Conservation (phyloP, 2,888 invertebrate species). For the Pediacus dermestoides region DNA sequence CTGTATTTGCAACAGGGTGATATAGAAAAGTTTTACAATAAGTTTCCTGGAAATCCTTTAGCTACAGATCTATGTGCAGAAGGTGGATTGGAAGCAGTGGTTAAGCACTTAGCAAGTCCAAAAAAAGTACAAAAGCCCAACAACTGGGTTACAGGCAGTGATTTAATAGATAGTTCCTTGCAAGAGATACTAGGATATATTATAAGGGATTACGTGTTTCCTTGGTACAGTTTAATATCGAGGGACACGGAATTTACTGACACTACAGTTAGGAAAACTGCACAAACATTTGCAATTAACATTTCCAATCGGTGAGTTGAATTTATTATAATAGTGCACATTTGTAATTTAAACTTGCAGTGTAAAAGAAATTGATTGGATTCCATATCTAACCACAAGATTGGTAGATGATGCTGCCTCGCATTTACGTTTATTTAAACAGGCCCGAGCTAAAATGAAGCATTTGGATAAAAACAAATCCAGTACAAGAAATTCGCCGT, state of each 20-base stretch:
- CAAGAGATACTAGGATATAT: slow-evolving; percentile 80
- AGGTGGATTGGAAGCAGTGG: slow-evolving; percentile 44
- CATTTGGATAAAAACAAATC: slow-evolving; percentile 12
- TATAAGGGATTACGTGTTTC: slow-evolving; percentile 76
- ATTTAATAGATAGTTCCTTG: slow-evolving; percentile 79
- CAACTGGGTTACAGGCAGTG: slow-evolving; percentile 75
- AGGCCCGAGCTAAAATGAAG: slow-evolving; percentile 59
- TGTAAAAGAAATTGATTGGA: slow-evolving; percentile 86
- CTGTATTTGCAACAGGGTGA: slow-evolving; percentile 48
- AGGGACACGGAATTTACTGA: slow-evolving; percentile 73
- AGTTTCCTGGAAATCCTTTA: slow-evolving; percentile 45
- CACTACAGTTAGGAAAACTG: slow-evolving; percentile 61
- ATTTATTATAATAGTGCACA: neutral
- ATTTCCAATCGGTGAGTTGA: slow-evolving; percentile 64
- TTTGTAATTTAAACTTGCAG: slow-evolving; percentile 36
- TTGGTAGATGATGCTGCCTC: slow-evolving; percentile 88
- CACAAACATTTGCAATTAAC: slow-evolving; percentile 67
- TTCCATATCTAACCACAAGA: slow-evolving; percentile 79
- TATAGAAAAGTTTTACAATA: slow-evolving; percentile 44
- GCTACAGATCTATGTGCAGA: slow-evolving; percentile 41
- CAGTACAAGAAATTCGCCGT: slow-evolving; percentile 38
- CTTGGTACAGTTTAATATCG: slow-evolving; percentile 67
- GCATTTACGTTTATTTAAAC: slow-evolving; percentile 81
- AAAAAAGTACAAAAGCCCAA: slow-evolving; percentile 49
- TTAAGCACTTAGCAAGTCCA: slow-evolving; percentile 40